phyloP scores from a whole-genome alignment of 2,888 invertebrate genomes.

The Callosobruchus maculatus region DNA sequence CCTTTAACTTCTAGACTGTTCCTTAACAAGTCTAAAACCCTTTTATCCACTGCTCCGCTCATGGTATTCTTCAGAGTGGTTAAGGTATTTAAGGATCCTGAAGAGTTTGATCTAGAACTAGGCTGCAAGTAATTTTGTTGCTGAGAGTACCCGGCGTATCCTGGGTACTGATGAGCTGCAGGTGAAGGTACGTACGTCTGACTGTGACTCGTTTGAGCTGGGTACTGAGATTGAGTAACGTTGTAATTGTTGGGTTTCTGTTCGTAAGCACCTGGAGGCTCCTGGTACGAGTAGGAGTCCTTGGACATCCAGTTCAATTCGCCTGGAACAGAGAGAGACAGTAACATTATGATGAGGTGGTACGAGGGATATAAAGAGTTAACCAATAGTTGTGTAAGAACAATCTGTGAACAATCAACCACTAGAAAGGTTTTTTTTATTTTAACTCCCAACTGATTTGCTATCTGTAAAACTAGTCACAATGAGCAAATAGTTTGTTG shows the following conservation, averaged over 20 bases:
- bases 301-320: conserved; percentile 6
- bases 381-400: no score
- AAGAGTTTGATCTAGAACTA: conserved; percentile 34
- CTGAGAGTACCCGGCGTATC: conserved; percentile 30
- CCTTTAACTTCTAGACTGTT: conserved; percentile 68
- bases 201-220: conserved; percentile 33
- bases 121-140: conserved; percentile 29
- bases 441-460: no score
- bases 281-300: not conserved
- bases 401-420: no score
- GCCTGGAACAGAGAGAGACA: not conserved
- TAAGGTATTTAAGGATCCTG: conserved; percentile 28
- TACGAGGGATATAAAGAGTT: not conserved
- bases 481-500: no score
- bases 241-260: not conserved
- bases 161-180: conserved; percentile 38
- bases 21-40: conserved; percentile 66
- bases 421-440: no score
- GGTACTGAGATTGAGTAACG: conserved; percentile 27
- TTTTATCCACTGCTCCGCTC: conserved; percentile 62
- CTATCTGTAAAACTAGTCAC: no score
- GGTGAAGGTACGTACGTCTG: conserved; percentile 44
- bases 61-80: conserved; percentile 30
- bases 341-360: not conserved
- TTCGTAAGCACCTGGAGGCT: conserved; percentile 16